These are phyloP conservation scores for Chloroceryle aenea DNA, from an alignment of 2,113 vertebrate genomes.

Conservation along the genomic window DNA sequence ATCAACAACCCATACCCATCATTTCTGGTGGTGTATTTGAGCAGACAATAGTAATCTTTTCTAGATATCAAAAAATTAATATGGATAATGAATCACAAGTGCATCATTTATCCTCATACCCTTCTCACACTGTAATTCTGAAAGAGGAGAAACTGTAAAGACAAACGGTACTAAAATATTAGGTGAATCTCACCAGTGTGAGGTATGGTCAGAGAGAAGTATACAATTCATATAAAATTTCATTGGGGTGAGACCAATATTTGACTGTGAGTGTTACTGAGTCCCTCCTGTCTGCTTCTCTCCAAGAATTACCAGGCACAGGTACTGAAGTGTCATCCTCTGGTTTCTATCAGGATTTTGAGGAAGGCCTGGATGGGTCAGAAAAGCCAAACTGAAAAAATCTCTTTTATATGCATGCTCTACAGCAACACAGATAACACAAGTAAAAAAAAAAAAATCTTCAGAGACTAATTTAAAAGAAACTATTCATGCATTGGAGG, in stretches of 20 bases:
- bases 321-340: neutral
- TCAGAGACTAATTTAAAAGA: neutral
- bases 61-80: neutral
- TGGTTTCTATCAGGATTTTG: neutral
- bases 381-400: neutral
- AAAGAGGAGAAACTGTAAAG: neutral
- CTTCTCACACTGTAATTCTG: neutral
- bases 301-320: rapidly evolving
- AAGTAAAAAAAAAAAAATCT: neutral
- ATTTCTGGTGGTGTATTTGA: rapidly evolving
- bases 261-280: neutral
- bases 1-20: neutral
- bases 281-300: rapidly evolving
- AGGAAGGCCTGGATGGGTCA: neutral
- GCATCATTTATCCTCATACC: rapidly evolving
- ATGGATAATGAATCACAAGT: neutral
- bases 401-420: neutral
- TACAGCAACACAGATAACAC: neutral
- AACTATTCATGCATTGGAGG: neutral
- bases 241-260: rapidly evolving
- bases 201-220: neutral
- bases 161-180: neutral
- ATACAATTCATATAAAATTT: neutral
- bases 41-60: neutral
- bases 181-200: rapidly evolving